phyloP scores from a whole-genome alignment of 1,140 invertebrate species.

The Drosophila arawakana region DNA sequence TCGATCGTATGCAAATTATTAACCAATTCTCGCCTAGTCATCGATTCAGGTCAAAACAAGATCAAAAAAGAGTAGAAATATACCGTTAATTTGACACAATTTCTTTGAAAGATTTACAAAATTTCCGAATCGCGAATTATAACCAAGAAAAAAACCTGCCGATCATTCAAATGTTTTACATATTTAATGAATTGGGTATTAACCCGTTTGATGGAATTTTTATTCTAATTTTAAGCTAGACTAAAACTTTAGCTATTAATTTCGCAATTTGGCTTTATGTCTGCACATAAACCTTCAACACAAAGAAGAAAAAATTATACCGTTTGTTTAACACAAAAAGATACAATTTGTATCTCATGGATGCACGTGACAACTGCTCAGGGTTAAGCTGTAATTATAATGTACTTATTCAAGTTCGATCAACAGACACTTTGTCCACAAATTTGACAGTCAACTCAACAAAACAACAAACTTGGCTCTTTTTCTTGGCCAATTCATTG shows the following conservation, averaged over 20 bases:
- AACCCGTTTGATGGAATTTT: not conserved
- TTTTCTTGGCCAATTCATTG: constrained; percentile 31
- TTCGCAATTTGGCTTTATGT: too few relatives aligned
- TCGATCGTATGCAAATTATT: constrained; percentile 48
- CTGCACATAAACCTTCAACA: too few relatives aligned
- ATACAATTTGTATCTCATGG: not conserved
- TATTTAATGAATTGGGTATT: too few relatives aligned
- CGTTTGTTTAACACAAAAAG: not conserved
- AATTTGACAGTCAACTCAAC: too few relatives aligned
- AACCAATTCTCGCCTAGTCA: constrained; percentile 15
- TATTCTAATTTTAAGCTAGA: too few relatives aligned
- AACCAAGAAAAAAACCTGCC: too few relatives aligned
- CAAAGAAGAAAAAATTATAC: too few relatives aligned
- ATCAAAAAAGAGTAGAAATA: constrained; percentile 4
- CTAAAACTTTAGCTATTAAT: too few relatives aligned
- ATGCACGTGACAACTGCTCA: not conserved
- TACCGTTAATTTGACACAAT: constrained; percentile 56
- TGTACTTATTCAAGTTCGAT: not conserved
- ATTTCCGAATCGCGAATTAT: not conserved
- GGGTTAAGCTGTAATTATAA: not conserved
- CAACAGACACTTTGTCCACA: constrained; percentile 10
- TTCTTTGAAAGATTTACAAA: not conserved
- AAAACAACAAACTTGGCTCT: constrained; percentile 1
- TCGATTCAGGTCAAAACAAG: not conserved
- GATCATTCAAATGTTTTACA: too few relatives aligned